Evolutionary conservation across 2,888 invertebrate genomes (phyloP).

Genomic region (Calliphora vomitoria): DNA sequence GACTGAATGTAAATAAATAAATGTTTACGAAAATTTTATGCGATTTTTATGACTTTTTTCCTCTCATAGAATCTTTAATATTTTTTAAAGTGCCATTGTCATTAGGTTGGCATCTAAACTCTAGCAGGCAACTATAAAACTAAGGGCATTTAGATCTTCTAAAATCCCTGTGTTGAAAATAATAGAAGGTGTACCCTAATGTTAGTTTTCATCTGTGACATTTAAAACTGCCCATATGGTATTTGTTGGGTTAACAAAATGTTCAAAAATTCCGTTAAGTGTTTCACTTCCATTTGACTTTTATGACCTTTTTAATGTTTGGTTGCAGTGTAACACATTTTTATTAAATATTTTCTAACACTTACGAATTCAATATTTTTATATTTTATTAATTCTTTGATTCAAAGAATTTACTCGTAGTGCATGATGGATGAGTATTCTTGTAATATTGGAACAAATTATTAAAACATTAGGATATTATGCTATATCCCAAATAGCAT

Average conservation of each 20-base stretch:
- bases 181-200: neutral
- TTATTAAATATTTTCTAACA: neutral
- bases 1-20: neutral
- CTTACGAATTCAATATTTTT: neutral
- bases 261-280: slow-evolving; percentile 7
- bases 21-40: neutral
- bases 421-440: no score
- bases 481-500: no score
- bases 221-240: slow-evolving; percentile 1
- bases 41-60: neutral
- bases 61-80: neutral
- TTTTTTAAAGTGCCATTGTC: neutral
- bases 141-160: neutral
- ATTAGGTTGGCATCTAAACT: neutral
- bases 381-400: neutral
- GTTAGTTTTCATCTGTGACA: neutral
- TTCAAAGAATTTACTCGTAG: neutral
- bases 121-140: neutral
- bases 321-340: slow-evolving; percentile 1
- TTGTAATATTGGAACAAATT: no score
- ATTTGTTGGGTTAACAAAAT: neutral
- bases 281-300: slow-evolving; percentile 3
- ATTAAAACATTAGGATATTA: no score
- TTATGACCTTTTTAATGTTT: neutral
- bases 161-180: neutral